phyloP scores from a whole-genome alignment of 2,113 vertebrate species.

The Myanophis thanlyinensis region DNA sequence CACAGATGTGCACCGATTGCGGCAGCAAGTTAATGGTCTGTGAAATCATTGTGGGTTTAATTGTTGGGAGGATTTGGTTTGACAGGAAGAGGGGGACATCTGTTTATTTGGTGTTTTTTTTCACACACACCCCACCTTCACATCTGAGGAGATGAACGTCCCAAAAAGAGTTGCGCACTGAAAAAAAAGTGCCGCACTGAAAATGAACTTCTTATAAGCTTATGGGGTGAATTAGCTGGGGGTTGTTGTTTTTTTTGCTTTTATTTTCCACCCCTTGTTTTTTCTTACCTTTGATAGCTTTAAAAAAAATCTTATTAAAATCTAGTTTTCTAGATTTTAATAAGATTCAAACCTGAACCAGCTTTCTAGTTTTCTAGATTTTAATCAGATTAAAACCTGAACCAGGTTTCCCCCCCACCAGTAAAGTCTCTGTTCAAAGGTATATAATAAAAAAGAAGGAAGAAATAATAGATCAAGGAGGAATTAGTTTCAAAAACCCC shows the following conservation, averaged over 20 bases:
- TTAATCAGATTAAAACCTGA: no score
- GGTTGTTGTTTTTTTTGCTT: neutral
- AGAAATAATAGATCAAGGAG: conserved; percentile 26
- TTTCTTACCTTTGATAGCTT: no score
- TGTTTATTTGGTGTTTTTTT: conserved; percentile 54
- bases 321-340: conserved; percentile 24
- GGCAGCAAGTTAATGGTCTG: conserved; percentile 52
- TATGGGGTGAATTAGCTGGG: conserved; percentile 48
- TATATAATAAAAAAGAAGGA: neutral
- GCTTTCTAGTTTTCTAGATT: conserved; percentile 24
- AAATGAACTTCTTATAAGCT: conserved; percentile 62
- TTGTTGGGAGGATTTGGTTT: conserved; percentile 50
- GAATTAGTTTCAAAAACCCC: conserved; percentile 32
- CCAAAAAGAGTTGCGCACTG: conserved; percentile 44
- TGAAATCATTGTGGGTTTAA: conserved; percentile 61
- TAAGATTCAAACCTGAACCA: no score
- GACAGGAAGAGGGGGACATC: conserved; percentile 57
- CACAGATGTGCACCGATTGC: conserved; percentile 13
- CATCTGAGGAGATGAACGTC: conserved; percentile 56
- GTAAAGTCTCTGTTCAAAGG: neutral
- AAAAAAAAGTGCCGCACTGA: conserved; percentile 51
- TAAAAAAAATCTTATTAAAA: conserved; percentile 14
- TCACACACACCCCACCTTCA: neutral
- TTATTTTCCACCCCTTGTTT: no score
- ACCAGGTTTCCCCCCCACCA: neutral